Evolutionary conservation across 2,797 vertebrate genomes (phyloP).

Genomic region (Morelia viridis): DNA sequence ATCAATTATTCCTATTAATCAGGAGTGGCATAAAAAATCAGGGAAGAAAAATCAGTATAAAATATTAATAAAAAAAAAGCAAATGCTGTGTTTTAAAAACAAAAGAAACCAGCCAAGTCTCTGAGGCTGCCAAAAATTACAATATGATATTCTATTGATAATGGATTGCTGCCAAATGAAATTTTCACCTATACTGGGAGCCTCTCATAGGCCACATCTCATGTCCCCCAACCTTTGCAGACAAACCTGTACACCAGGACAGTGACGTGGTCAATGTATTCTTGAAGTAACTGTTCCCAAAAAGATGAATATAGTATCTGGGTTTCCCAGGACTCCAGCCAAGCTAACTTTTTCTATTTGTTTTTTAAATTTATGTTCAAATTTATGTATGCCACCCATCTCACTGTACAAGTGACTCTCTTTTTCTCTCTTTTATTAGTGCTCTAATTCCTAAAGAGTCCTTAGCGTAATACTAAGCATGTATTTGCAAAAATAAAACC

Average conservation of each 20-base stretch:
- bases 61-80: slow-evolving; percentile 10
- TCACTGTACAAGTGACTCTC: no score
- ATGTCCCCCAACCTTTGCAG: background rate
- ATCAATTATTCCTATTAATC: slow-evolving; percentile 17
- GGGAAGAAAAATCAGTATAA: background rate
- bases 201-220: background rate
- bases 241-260: background rate
- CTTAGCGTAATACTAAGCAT: background rate
- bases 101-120: background rate
- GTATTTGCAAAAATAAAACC: background rate
- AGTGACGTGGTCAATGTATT: background rate
- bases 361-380: no score
- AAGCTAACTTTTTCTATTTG: background rate
- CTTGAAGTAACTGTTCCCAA: background rate
- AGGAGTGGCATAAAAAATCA: background rate
- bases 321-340: background rate
- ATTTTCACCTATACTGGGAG: background rate
- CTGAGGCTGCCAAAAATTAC: background rate
- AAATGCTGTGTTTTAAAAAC: background rate
- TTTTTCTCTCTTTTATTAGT: background rate
- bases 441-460: background rate
- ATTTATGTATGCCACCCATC: no score
- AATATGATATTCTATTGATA: background rate
- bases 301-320: background rate
- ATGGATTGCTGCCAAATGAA: background rate